Evolutionary conservation across 2,797 vertebrate species (phyloP).

Genomic region (Schizopygopsis pylzovi): DNA sequence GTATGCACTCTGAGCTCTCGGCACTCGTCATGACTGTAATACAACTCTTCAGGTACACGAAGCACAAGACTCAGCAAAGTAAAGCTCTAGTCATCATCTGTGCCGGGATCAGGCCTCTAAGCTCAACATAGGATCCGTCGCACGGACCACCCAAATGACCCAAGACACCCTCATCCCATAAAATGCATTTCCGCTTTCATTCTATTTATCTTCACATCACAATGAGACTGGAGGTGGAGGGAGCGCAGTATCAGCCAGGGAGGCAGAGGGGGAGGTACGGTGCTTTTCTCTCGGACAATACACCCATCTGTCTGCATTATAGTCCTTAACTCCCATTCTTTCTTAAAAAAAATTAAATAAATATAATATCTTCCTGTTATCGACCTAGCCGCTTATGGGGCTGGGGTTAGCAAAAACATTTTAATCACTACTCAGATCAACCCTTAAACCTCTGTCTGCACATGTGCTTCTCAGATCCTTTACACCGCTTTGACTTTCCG

Average conservation of each 20-base stretch:
- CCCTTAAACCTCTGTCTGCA: constrained; percentile 18
- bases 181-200: constrained; percentile 33
- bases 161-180: constrained; percentile 11
- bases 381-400: constrained; percentile 10
- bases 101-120: neutral
- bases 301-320: constrained; percentile 5
- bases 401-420: constrained; percentile 34
- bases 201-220: constrained; percentile 28
- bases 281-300: constrained; percentile 18
- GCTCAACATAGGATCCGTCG: neutral
- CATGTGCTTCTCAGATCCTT: constrained; percentile 37
- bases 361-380: constrained; percentile 31
- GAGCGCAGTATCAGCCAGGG: constrained; percentile 14
- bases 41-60: constrained; percentile 46
- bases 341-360: neutral
- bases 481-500: constrained; percentile 8
- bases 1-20: constrained; percentile 22
- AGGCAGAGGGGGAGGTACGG: neutral
- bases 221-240: constrained; percentile 24
- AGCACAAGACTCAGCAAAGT: constrained; percentile 51
- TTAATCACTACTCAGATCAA: constrained; percentile 24
- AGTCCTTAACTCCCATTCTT: constrained; percentile 15
- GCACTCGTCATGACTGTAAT: constrained; percentile 48
- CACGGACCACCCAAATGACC: constrained; percentile 32
- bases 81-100: constrained; percentile 45